Percentiles rank a stretch among this genome's conserved stretches.
phyloP scores from a whole-genome alignment of 2,113 vertebrate genomes.

The Asarcornis scutulata region DNA sequence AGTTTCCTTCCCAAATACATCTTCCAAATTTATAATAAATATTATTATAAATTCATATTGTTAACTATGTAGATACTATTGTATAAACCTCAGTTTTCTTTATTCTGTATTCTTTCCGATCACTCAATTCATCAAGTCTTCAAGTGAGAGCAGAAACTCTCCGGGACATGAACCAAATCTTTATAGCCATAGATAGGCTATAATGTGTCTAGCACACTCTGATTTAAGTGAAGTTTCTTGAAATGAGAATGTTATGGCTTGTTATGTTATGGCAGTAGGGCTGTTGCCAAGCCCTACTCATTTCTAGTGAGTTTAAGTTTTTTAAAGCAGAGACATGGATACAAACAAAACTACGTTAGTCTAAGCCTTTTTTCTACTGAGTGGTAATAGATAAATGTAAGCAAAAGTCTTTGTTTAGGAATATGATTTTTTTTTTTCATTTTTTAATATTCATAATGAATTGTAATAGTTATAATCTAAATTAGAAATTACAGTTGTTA shows the following conservation, averaged over 20 bases:
- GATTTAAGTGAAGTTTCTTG: slow-evolving; percentile 10
- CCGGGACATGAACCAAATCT: background rate
- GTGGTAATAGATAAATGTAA: background rate
- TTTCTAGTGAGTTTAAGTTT: background rate
- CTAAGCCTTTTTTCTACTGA: background rate
- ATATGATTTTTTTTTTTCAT: background rate
- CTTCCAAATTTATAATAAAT: background rate
- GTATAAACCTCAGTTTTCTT: background rate
- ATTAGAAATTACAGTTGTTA: slow-evolving; percentile 3
- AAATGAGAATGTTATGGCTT: background rate
- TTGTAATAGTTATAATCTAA: background rate
- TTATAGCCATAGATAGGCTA: background rate
- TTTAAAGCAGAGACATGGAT: background rate
- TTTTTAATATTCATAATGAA: background rate
- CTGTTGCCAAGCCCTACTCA: background rate
- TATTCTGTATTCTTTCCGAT: background rate
- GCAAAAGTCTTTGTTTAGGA: background rate
- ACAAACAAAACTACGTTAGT: background rate
- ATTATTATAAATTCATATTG: background rate
- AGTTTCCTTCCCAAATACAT: background rate
- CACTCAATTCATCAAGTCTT: background rate
- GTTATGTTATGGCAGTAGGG: background rate
- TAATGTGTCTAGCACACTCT: background rate
- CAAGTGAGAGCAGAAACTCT: background rate
- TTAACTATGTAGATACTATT: background rate